Percentiles rank a stretch among this genome's conserved stretches.
Conservation (phyloP, 1,140 invertebrate species). For the Colletes latitarsis region DNA sequence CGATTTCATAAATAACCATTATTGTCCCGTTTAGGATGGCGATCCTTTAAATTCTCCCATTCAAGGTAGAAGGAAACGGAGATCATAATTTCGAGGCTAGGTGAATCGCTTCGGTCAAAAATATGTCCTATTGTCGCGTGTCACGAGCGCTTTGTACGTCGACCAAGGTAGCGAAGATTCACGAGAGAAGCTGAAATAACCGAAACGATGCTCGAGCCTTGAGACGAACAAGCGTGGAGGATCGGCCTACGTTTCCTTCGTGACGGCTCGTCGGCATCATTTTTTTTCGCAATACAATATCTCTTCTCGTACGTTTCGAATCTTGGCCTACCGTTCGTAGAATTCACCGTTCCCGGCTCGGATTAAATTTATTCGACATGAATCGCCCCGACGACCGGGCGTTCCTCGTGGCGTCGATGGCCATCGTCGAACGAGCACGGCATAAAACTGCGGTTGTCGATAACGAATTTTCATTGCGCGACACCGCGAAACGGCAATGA, state of each 20-base stretch:
- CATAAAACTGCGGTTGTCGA: conserved; percentile 17
- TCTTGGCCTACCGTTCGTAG: not conserved
- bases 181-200: not conserved
- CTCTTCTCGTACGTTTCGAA: no score
- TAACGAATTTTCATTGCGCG: conserved; percentile 31
- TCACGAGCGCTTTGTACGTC: conserved; percentile 38
- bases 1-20: conserved; percentile 70
- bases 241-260: not conserved
- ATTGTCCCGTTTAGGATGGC: conserved; percentile 58
- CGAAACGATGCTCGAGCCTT: not conserved
- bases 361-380: not conserved
- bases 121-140: conserved; percentile 57
- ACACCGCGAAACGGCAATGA: conserved; percentile 47
- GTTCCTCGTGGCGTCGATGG: not conserved
- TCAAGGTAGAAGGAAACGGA: not conserved
- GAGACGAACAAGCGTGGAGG: not conserved
- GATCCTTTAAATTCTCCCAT: conserved; percentile 20
- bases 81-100: conserved; percentile 52
- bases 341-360: not conserved
- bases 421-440: not conserved
- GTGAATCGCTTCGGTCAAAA: conserved; percentile 7
- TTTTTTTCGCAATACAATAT: not conserved
- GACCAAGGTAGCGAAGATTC: not conserved
- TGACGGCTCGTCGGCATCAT: not conserved
- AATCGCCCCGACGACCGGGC: no score